Percentiles rank a stretch among this genome's conserved stretches.
Conservation (phyloP, 2,113 vertebrate genomes). For the Lophochroa leadbeateri region DNA sequence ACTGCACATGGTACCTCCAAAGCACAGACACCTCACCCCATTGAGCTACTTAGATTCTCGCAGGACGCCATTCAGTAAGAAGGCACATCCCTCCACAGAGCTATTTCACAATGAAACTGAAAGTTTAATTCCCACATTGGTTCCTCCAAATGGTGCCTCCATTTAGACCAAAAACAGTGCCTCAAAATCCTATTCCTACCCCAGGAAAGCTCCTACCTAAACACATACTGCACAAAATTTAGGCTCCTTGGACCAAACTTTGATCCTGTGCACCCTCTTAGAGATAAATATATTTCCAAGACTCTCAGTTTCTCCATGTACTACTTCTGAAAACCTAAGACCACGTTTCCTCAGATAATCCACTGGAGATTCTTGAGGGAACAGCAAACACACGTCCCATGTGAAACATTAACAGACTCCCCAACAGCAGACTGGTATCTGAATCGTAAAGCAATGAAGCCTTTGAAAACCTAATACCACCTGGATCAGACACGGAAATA, state of each 20-base stretch:
- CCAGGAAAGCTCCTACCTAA: not conserved
- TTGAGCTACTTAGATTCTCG: not conserved
- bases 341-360: not conserved
- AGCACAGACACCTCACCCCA: not conserved
- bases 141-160: not conserved
- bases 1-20: accelerated
- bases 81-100: not conserved
- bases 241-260: not conserved
- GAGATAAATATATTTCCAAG: not conserved
- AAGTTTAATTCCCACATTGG: not conserved
- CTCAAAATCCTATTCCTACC: not conserved
- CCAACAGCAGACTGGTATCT: not conserved
- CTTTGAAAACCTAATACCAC: not conserved
- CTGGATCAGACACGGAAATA: not conserved
- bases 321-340: not conserved
- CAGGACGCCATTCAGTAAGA: not conserved
- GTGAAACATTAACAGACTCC: not conserved
- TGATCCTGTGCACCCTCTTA: not conserved
- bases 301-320: not conserved
- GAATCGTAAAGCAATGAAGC: not conserved
- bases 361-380: not conserved
- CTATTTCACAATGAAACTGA: not conserved
- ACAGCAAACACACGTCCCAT: not conserved
- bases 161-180: not conserved
- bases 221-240: not conserved